Percentiles rank a stretch among this genome's conserved stretches.
phyloP scores from a whole-genome alignment of 2,888 invertebrate genomes.

The Caradrina kadenii region DNA sequence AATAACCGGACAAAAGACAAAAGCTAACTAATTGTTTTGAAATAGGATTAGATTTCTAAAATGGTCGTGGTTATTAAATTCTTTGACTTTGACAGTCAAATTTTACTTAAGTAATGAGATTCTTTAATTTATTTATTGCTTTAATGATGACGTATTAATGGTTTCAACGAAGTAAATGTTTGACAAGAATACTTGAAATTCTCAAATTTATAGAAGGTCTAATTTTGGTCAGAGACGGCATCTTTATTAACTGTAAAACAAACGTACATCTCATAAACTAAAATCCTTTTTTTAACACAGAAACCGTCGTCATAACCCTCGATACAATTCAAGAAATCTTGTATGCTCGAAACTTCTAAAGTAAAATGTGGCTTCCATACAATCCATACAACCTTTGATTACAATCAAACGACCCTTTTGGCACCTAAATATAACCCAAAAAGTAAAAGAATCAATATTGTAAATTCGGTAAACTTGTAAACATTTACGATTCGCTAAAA shows the following conservation, averaged over 20 bases:
- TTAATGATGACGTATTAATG: not conserved
- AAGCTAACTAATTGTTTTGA: no score
- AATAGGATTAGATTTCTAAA: no score
- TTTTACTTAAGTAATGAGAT: no score
- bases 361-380: not conserved
- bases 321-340: not conserved
- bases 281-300: not conserved
- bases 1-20: no score
- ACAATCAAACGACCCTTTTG: not conserved
- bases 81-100: no score
- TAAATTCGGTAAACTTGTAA: not conserved
- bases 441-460: not conserved
- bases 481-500: not conserved
- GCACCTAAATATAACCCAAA: not conserved
- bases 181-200: conserved; percentile 1
- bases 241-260: not conserved
- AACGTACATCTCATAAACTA: not conserved
- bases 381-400: not conserved
- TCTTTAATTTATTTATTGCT: no score
- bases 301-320: not conserved
- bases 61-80: no score
- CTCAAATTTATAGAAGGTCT: not conserved
- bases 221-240: no score
- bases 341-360: not conserved
- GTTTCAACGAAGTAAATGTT: not conserved